Conservation (phyloP, 2,797 vertebrate species). For the Trematomus bernacchii region DNA sequence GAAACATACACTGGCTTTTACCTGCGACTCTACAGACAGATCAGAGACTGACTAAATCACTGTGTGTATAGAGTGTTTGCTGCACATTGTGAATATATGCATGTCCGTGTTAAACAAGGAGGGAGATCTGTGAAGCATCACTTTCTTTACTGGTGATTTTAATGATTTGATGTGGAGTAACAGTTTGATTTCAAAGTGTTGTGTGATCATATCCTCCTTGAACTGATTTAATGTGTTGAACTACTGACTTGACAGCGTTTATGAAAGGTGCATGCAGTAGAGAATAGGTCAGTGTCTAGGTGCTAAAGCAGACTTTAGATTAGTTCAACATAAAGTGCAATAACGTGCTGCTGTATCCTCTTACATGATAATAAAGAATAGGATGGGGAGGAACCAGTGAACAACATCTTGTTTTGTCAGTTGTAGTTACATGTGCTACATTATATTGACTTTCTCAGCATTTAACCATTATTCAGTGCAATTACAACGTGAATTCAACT, state of each 20-base stretch:
- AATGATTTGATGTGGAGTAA: slow-evolving; percentile 16
- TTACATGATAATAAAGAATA: neutral
- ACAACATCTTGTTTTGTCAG: neutral
- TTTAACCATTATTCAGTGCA: neutral
- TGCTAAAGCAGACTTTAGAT: slow-evolving; percentile 8
- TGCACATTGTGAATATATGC: slow-evolving; percentile 50
- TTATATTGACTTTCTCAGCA: slow-evolving; percentile 4
- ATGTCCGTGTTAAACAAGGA: slow-evolving; percentile 25
- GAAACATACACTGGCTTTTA: slow-evolving; percentile 50
- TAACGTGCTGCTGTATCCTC: slow-evolving; percentile 24
- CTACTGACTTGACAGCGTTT: neutral
- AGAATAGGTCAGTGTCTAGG: neutral
- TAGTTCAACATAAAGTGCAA: slow-evolving; percentile 61
- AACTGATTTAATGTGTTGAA: slow-evolving; percentile 13
- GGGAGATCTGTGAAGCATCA: neutral
- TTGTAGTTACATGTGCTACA: too few relatives aligned
- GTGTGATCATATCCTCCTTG: slow-evolving; percentile 1
- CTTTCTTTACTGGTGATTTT: neutral
- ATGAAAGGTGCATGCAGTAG: slow-evolving; percentile 10
- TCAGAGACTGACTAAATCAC: slow-evolving; percentile 57
- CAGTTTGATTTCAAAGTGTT: slow-evolving; percentile 29
- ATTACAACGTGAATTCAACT: neutral
- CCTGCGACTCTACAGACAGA: slow-evolving; percentile 32
- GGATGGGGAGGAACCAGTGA: neutral
- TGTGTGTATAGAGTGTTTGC: slow-evolving; percentile 56